Conservation (phyloP, 2,888 invertebrate genomes). For the Prosapia bicincta region DNA sequence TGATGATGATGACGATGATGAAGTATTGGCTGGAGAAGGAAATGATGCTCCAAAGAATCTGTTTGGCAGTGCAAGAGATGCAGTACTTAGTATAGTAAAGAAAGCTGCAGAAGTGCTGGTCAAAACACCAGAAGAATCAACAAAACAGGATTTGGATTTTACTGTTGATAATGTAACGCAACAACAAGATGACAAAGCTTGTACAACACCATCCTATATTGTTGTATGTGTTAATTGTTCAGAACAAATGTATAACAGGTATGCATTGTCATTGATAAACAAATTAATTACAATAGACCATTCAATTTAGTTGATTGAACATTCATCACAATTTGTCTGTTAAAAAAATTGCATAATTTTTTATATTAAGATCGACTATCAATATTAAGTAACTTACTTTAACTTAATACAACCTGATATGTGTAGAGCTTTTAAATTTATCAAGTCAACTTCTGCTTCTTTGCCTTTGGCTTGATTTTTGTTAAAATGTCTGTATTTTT, state of each 20-base stretch:
- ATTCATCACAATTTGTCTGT: too few relatives aligned
- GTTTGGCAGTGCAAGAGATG: slow-evolving; percentile 85
- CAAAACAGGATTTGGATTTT: background rate
- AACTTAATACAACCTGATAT: too few relatives aligned
- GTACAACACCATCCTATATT: slow-evolving; percentile 69
- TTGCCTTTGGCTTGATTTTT: too few relatives aligned
- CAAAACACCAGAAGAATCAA: slow-evolving; percentile 47
- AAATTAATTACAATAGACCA: too few relatives aligned
- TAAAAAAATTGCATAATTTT: too few relatives aligned
- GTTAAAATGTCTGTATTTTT: too few relatives aligned
- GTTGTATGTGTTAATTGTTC: slow-evolving; percentile 74
- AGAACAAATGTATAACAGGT: slow-evolving; percentile 59
- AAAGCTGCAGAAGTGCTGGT: slow-evolving; percentile 85
- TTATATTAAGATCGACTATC: too few relatives aligned
- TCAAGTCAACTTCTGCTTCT: too few relatives aligned
- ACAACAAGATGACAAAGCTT: slow-evolving; percentile 43
- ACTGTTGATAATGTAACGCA: background rate
- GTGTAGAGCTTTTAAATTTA: too few relatives aligned
- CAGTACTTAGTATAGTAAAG: slow-evolving; percentile 87
- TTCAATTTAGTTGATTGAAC: too few relatives aligned
- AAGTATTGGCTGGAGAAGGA: slow-evolving; percentile 47
- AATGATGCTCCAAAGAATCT: slow-evolving; percentile 64
- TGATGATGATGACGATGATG: slow-evolving; percentile 58
- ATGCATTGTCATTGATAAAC: too few relatives aligned
- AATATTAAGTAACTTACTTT: too few relatives aligned